Evolutionary conservation across 2,797 vertebrate species (phyloP), one percentile per base, ranked within the genome.

Genomic region (Xiphorhynchus erythropygius): DNA sequence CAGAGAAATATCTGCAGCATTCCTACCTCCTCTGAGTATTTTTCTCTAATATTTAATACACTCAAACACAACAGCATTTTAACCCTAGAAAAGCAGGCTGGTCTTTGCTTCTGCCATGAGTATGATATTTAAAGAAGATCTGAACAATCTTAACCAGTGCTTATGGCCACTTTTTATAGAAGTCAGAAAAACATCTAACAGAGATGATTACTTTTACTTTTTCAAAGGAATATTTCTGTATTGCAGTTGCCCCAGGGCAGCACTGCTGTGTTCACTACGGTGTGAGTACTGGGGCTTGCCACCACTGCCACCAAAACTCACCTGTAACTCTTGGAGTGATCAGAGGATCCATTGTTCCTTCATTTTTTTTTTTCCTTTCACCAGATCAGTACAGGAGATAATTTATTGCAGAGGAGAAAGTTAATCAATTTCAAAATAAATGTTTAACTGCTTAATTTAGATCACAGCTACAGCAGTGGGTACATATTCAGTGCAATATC

Each of bases 341-440:
- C 9, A 9, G 39, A 25, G 35, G 8, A 24, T 42, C 57, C 19
- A 16, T 39, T 78, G 18, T 64, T 86, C 41, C 64, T 85, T 37
- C 33, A 24, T 39, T 39, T 81, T 24, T 75, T 24, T 50, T 49
- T 75, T 68, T 55, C 19, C 37, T 44, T 70, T n/a, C 85, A 41
- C 28, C 4, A 13, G 28, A 18, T 90, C 39, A 46, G 22, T 33
- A 32, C 10, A 64, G 60, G 41, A 74, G n/a, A 67, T 70, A 22
- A 47, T 68, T 25, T 50, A 42, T 67, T 84, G 46, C 47, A 84
- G 63, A 60, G 64, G 35, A 90, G 39, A 74, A 82, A 39, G 57
- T 32, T 76, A 76, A 95, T 87, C 28, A 11, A 28, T 69, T 68
- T 92, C 71, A 85, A 92, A 96, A 70, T 60, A 76, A 37, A 37